Percentiles rank a stretch among this genome's conserved stretches.
Conservation (phyloP, 64 coral and sea anemone genomes). For the Acropora yongei region DNA sequence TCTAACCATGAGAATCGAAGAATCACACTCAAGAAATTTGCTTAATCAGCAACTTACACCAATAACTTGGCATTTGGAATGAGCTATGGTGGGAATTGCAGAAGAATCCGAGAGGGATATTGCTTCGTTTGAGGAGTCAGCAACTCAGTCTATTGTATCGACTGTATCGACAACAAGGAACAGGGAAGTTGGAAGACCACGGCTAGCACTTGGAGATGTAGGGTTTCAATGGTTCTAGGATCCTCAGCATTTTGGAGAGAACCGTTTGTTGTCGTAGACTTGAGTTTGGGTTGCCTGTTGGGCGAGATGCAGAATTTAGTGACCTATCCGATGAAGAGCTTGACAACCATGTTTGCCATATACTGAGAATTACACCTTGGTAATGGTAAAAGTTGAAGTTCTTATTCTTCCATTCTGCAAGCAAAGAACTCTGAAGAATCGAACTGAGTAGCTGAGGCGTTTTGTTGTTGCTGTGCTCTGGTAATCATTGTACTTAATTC, state of each 20-base stretch:
- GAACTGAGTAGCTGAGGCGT: no score
- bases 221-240: conserved; percentile 15
- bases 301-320: not conserved
- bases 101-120: not conserved
- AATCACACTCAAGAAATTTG: not conserved
- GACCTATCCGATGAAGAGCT: not conserved
- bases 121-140: not conserved
- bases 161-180: not conserved
- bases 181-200: conserved; percentile 29
- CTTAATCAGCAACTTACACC: not conserved
- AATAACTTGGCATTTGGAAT: not conserved
- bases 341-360: no score
- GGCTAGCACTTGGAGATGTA: not conserved
- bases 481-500: no score
- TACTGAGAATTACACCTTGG: no score
- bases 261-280: not conserved
- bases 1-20: no score
- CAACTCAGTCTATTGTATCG: not conserved
- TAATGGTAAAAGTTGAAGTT: not conserved
- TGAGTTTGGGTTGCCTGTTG: conserved; percentile 1
- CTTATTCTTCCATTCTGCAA: no score
- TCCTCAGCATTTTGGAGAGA: conserved; percentile 9
- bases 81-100: not conserved
- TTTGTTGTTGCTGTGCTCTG: no score
- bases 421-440: no score